phyloP scores from a whole-genome alignment of 2,888 invertebrate species.

The Cheilosia soror region DNA sequence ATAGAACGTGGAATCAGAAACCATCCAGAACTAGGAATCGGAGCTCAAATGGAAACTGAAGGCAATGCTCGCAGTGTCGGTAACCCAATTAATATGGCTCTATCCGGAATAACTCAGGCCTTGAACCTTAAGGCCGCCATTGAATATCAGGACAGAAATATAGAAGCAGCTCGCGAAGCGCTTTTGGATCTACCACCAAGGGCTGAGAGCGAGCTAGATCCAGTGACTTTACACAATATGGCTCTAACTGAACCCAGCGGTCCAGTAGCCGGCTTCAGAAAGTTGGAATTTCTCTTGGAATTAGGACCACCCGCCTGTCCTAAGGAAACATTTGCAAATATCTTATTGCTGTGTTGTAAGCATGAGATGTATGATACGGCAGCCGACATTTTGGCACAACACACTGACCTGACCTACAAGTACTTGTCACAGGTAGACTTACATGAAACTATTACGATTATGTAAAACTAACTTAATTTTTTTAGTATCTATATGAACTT shows the following conservation, averaged over 20 bases:
- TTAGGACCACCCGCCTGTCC: constrained; percentile 95
- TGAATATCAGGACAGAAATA: constrained; percentile 96
- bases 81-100: constrained; percentile 87
- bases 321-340: constrained; percentile 98
- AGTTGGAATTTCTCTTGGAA: constrained; percentile 95
- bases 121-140: constrained; percentile 99
- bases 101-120: constrained; percentile 98
- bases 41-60: constrained; percentile 94
- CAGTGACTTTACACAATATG: constrained; percentile 98
- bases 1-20: constrained; percentile 98
- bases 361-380: constrained; percentile 99
- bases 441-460: background rate
- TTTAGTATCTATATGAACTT: constrained; percentile 95
- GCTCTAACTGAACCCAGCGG: constrained; percentile 95
- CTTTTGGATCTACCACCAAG: constrained; percentile 95
- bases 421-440: constrained; percentile 92
- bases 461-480: constrained; percentile 58
- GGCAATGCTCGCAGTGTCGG: constrained; percentile 92
- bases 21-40: constrained; percentile 98
- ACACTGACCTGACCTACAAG: constrained; percentile 97
- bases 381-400: constrained; percentile 98
- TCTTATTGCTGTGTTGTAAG: constrained; percentile 97
- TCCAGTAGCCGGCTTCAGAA: constrained; percentile 93
- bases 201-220: constrained; percentile 98
- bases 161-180: constrained; percentile 94